Percentiles rank a stretch among this genome's conserved stretches.
Conservation (phyloP, 1,140 invertebrate species). For the Bombus breviceps region DNA sequence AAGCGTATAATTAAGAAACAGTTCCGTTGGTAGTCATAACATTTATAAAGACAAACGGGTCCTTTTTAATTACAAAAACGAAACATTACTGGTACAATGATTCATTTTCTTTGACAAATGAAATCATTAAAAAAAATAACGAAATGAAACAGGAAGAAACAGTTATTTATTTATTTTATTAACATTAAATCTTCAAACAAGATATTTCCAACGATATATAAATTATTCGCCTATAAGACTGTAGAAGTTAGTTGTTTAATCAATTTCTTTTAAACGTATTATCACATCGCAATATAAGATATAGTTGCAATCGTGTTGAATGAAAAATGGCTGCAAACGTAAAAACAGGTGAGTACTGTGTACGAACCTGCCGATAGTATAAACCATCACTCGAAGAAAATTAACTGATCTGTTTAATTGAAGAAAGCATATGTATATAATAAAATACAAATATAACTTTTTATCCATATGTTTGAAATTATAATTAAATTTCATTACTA, state of each 20-base stretch:
- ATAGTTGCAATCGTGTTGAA: conserved; percentile 37
- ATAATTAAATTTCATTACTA: conserved; percentile 9
- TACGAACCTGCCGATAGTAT: conserved; percentile 33
- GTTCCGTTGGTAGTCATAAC: too few species aligned
- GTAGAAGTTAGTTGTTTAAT: conserved; percentile 1
- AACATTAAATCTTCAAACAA: not conserved
- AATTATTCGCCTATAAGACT: not conserved
- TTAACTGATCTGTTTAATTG: not conserved
- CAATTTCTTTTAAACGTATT: conserved; percentile 17
- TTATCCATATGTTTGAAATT: not conserved
- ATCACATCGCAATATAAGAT: conserved; percentile 14
- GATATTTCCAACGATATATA: not conserved
- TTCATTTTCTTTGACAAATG: not conserved
- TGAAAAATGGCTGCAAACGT: conserved; percentile 77
- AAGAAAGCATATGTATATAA: not conserved
- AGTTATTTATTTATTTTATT: not conserved
- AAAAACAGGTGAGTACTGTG: conserved; percentile 74
- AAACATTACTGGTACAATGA: conserved; percentile 1
- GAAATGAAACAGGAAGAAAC: not conserved
- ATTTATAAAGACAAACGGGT: not conserved
- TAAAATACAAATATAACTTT: not conserved
- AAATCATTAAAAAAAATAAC: not conserved
- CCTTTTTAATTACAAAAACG: not conserved
- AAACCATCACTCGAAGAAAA: not conserved
- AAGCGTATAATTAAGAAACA: not conserved